Evolutionary conservation across 2,113 vertebrate genomes (phyloP), one percentile per base, ranked within the genome.

Genomic region (Ammodytes marinus): DNA sequence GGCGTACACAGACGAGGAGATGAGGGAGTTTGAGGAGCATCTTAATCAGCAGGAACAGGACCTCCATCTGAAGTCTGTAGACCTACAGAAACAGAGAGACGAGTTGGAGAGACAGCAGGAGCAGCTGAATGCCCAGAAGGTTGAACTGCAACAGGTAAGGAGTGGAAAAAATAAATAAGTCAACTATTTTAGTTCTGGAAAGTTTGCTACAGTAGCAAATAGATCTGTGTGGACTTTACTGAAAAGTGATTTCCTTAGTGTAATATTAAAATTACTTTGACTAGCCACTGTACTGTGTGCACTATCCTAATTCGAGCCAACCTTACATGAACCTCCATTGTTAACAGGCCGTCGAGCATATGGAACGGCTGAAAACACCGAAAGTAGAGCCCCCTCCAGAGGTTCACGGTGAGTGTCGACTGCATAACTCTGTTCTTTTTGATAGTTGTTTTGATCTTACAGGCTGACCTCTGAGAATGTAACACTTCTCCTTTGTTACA

Each of bases 11-110:
- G 97, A 99, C 5, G 97, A 97, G 0, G 98, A 99, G 82, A 95
- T 99, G 91, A 96, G 96, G 65, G 96, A 98, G 83, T 99, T 97
- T 92, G 98, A 99, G 94, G 96, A 93, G 61, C 96, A 97, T 67
- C 96, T 99, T 74, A 86, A 88, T 50, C 92, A 95, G 83, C 97
- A 98, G 91, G 97, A 99, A 90, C 88, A 95, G 74, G 96, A 98
- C 69, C 96, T 99, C 12, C 94, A 89, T 82, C 92, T 94, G 92
- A 98, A 96, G 81, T 93, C 96, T 42, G 89, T 93, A 35, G 96
- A 98, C 40, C 96, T 99, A 84, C 95, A 97, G 91, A 96, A 96
- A 81, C 97, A 98, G 89, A 96, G 95, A 76, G 96, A 98, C 39
- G 97, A 99, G 65, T 93, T 99, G 64, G 95, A 98, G 74, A 95